Evolutionary conservation across 2,797 vertebrate genomes (phyloP), one percentile per base, ranked within the genome.

Genomic region (Florisuga fusca): DNA sequence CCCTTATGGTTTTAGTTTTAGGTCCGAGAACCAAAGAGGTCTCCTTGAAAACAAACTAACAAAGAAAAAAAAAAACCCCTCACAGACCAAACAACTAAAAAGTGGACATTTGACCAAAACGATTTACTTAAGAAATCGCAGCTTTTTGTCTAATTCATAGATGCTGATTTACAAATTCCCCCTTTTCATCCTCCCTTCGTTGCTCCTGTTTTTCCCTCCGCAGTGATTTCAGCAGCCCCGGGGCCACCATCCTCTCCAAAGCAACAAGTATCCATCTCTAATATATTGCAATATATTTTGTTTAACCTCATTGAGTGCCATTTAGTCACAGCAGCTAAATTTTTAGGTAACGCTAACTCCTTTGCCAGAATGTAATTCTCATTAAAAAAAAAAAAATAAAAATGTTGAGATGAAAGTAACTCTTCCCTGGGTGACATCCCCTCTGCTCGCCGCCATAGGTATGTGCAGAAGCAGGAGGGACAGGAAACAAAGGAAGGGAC

Each of bases 1-100:
- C 10, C 5, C 29, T 21, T 9, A 3, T 0, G 0, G 0, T 5
- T 41, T 5, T n/a, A 3, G n/a, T 41, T 34, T 2, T 1, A 46
- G 58, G 34, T 54, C 26, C 72, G 66, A 19, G 27, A 54, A 50
- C 12, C 29, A 27, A 57, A 31, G 7, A 8, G 20, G 19, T 7
- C 58, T 45, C 14, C 13, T 41, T 41, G 10, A 38, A 41, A 1
- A 34, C 12, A 73, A 15, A 9, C 22, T 12, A 9, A 9, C 18
- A 41, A 5, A 48, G 10, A 18, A 7, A 48, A n/a, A 50, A 62
- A 4, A n/a, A 41, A 36, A 36, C 36, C 38, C 38, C 38, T 41
- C 13, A 14, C 38, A 41, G 14, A 41, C 38, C 38, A 14, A 14
- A 41, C 38, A 41, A 41, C 38, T n/a, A 51, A 67, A 3, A 61